These are phyloP conservation scores for Pavo muticus DNA, from an alignment of 2,113 vertebrate species.

Conservation along the genomic window DNA sequence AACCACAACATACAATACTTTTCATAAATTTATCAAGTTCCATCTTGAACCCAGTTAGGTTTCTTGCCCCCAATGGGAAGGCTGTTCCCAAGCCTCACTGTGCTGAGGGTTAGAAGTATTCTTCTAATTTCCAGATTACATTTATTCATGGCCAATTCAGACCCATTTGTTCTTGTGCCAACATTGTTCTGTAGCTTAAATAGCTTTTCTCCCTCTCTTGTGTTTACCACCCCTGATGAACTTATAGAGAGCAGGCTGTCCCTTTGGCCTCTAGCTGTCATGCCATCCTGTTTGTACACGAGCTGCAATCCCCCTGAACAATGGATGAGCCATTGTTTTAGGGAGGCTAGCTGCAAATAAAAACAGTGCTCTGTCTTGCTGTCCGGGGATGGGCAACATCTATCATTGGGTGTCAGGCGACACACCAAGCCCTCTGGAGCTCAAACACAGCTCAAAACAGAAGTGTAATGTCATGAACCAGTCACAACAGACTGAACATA, in stretches of 20 bases:
- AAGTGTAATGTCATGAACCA: not conserved
- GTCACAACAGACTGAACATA: not conserved
- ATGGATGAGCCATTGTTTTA: conserved; percentile 11
- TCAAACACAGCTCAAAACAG: not conserved
- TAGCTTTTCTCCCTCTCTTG: conserved; percentile 46
- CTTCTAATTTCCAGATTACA: conserved; percentile 67
- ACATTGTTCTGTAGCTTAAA: conserved; percentile 72
- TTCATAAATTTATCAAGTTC: conserved; percentile 67
- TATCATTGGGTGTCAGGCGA: not conserved
- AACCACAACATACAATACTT: conserved; percentile 64
- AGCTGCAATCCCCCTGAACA: not conserved
- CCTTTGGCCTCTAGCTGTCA: conserved; percentile 24
- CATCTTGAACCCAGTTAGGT: conserved; percentile 52
- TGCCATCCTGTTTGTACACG: conserved; percentile 5
- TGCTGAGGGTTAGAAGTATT: conserved; percentile 65
- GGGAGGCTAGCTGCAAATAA: not conserved
- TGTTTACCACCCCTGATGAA: conserved; percentile 60
- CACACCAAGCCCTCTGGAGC: not conserved
- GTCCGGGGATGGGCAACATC: not conserved
- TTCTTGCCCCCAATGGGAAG: conserved; percentile 38
- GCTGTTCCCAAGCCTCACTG: conserved; percentile 59
- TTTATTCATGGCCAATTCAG: conserved; percentile 57
- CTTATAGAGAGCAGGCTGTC: conserved; percentile 58
- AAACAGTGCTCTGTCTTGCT: not conserved
- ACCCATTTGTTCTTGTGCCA: conserved; percentile 71